phyloP scores from a whole-genome alignment of 35 echinoderm and acorn worm genomes.

The Acanthaster planci region DNA sequence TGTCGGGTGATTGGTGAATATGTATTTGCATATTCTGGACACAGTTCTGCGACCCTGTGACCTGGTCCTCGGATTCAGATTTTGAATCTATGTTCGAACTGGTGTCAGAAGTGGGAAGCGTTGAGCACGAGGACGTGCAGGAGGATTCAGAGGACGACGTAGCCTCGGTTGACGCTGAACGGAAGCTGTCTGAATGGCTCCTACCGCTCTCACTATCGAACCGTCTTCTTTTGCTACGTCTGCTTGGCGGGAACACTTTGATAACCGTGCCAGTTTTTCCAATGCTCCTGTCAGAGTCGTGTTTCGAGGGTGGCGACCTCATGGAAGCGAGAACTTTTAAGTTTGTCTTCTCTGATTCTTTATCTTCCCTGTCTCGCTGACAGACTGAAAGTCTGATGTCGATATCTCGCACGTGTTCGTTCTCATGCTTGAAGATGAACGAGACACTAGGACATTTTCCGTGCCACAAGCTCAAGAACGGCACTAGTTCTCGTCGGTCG shows the following conservation, averaged over 20 bases:
- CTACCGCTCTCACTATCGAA: neutral
- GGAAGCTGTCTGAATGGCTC: neutral
- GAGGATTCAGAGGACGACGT: neutral
- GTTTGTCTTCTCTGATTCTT: conserved; percentile 29
- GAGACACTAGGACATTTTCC: conserved; percentile 68
- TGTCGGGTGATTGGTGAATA: neutral
- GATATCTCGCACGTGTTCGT: conserved; percentile 42
- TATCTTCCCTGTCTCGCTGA: conserved; percentile 37
- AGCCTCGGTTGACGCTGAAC: neutral
- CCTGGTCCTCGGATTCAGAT: neutral
- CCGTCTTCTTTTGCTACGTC: neutral
- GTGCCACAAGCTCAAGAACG: conserved; percentile 74
- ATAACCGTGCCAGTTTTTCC: neutral
- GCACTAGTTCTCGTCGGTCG: conserved; percentile 36
- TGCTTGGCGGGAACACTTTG: neutral
- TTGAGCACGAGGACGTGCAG: neutral
- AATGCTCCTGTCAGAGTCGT: neutral
- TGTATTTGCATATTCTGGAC: conserved; percentile 2
- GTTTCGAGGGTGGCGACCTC: neutral
- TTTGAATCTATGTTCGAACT: neutral
- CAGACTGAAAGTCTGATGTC: conserved; percentile 42
- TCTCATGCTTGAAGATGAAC: conserved; percentile 83
- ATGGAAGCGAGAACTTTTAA: conserved; percentile 31
- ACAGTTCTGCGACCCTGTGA: neutral
- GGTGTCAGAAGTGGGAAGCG: neutral